Conservation (phyloP, 1,140 invertebrate species). For the Arion vulgaris region DNA sequence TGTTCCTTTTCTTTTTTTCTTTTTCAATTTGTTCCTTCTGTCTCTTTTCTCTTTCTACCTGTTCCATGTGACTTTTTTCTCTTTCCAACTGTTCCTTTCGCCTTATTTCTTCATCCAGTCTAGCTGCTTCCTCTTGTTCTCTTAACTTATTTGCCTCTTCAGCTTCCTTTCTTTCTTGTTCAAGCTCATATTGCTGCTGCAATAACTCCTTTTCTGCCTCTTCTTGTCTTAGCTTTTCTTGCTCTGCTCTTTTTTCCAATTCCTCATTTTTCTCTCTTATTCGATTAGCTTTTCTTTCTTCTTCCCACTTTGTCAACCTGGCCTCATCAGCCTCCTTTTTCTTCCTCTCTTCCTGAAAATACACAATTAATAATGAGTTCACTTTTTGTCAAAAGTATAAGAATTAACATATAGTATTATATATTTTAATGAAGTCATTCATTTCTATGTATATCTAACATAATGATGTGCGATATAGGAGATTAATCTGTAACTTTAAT, state of each 20-base stretch:
- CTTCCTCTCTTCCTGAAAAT: constrained; percentile 26
- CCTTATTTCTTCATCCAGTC: too few species aligned
- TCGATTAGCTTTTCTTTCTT: constrained; percentile 66
- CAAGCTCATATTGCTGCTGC: not conserved
- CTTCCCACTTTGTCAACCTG: constrained; percentile 70
- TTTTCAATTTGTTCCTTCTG: not conserved
- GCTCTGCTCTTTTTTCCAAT: constrained; percentile 33
- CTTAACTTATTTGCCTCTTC: constrained; percentile 13
- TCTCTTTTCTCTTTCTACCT: constrained; percentile 27
- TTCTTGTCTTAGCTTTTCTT: constrained; percentile 29
- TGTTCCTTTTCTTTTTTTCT: too few species aligned
- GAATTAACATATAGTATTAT: too few species aligned
- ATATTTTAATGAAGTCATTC: too few species aligned
- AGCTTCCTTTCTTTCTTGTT: not conserved
- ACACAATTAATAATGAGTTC: not conserved
- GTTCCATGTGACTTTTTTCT: too few species aligned
- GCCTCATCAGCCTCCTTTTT: constrained; percentile 38
- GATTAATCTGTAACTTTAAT: too few species aligned
- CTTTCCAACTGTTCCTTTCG: constrained; percentile 31
- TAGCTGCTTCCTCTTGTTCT: too few species aligned
- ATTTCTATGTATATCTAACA: too few species aligned
- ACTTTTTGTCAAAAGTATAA: too few species aligned
- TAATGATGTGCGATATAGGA: too few species aligned
- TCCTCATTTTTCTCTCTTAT: constrained; percentile 32
- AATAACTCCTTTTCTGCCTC: constrained; percentile 28